These are phyloP conservation scores for Acromyrmex charruanus DNA, from an alignment of 1,140 invertebrate genomes.

Conservation along the genomic window DNA sequence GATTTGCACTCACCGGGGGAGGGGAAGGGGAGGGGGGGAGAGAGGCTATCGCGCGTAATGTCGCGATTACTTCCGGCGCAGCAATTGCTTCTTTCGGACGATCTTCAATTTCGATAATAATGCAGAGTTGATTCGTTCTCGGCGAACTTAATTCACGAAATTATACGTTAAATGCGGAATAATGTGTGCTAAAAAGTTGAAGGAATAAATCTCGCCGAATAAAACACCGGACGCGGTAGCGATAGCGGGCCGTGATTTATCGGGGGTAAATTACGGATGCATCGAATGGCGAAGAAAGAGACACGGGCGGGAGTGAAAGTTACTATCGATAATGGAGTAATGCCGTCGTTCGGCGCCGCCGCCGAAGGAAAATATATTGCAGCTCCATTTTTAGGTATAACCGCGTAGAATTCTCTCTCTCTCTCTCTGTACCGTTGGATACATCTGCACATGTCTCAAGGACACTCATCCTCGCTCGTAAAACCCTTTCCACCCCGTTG, in stretches of 20 bases:
- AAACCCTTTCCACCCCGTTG: constrained; percentile 47
- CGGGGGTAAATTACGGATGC: constrained; percentile 53
- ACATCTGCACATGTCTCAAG: constrained; percentile 51
- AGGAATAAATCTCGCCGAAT: constrained; percentile 19
- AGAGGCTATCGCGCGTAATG: background rate
- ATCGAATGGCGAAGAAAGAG: constrained; percentile 40
- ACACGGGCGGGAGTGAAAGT: constrained; percentile 46
- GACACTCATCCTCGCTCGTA: constrained; percentile 48
- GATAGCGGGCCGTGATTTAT: constrained; percentile 51
- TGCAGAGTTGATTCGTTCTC: background rate
- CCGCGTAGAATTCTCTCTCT: constrained; percentile 44
- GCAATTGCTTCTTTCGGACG: background rate
- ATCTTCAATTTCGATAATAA: background rate
- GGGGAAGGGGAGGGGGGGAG: no score
- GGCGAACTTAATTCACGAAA: constrained; percentile 3
- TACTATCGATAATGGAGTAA: constrained; percentile 62
- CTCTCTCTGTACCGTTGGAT: constrained; percentile 6
- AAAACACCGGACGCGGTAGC: background rate
- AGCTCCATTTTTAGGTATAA: constrained; percentile 56
- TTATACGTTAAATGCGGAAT: background rate
- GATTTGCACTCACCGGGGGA: background rate
- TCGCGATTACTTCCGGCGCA: constrained; percentile 27
- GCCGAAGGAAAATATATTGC: constrained; percentile 52
- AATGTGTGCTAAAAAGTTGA: background rate
- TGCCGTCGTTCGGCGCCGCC: constrained; percentile 16